Conservation (phyloP, 2,888 invertebrate species). For the Acanthoscelides obtectus region DNA sequence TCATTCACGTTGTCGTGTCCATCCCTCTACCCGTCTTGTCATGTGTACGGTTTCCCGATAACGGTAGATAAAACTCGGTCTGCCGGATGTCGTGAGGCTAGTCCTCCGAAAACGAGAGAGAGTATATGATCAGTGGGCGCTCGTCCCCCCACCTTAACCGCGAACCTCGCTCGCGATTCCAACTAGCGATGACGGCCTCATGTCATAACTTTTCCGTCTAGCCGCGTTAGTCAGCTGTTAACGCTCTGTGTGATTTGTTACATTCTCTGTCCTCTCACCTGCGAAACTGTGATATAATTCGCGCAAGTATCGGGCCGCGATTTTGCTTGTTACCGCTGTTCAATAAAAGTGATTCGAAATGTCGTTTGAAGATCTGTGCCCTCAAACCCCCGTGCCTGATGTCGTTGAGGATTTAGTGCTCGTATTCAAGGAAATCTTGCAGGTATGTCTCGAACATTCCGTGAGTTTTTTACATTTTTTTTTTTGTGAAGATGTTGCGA, state of each 20-base stretch:
- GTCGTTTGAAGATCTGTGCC: conserved; percentile 63
- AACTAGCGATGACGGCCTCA: neutral
- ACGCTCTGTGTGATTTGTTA: neutral
- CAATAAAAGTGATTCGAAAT: conserved; percentile 44
- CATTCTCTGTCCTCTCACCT: neutral
- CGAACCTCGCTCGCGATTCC: neutral
- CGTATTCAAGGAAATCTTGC: conserved; percentile 19
- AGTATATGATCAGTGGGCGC: neutral
- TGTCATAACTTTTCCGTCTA: neutral
- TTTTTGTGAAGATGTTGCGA: no score
- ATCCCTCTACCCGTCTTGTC: neutral
- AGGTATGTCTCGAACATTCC: conserved; percentile 14
- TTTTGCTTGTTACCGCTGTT: neutral
- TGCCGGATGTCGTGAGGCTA: neutral
- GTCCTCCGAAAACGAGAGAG: no score
- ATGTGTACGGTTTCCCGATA: neutral
- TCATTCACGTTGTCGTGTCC: neutral
- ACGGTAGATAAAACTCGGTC: neutral
- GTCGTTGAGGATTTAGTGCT: conserved; percentile 64
- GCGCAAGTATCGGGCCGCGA: neutral
- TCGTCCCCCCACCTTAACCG: neutral
- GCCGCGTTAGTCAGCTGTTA: neutral
- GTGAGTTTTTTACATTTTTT: no score
- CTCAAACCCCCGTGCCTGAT: conserved; percentile 58
- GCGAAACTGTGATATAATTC: neutral